Evolutionary conservation across 2,888 invertebrate species (phyloP).

Genomic region (Sepiola atlantica): DNA sequence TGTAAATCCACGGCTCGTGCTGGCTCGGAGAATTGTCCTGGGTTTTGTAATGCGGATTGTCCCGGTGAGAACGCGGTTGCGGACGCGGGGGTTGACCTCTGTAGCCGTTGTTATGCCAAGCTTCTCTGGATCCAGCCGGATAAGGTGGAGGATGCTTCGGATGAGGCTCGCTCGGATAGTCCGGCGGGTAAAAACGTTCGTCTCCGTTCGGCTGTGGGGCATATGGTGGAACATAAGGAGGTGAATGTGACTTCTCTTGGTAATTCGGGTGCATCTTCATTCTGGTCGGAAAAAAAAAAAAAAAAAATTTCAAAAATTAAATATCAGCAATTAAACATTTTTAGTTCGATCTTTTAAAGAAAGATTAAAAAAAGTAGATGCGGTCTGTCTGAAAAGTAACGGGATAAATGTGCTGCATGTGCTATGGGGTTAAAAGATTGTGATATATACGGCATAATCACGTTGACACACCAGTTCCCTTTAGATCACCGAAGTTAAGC

Average conservation of each 20-base stretch:
- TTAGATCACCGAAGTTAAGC: too few relatives aligned
- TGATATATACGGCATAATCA: too few relatives aligned
- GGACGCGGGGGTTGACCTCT: background rate
- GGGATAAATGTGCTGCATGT: too few relatives aligned
- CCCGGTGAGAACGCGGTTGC: slow-evolving; percentile 24
- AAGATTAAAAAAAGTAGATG: too few relatives aligned
- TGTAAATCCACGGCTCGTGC: slow-evolving; percentile 24
- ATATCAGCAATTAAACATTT: background rate
- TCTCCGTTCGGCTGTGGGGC: background rate
- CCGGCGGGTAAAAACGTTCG: slow-evolving; percentile 1
- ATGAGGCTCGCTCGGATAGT: background rate
- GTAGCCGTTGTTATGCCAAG: background rate
- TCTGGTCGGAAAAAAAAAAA: background rate
- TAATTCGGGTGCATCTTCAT: background rate
- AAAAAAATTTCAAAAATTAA: background rate
- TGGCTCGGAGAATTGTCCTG: background rate
- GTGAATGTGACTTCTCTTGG: background rate
- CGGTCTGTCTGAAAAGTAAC: too few relatives aligned
- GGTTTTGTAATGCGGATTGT: background rate
- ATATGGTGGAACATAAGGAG: background rate
- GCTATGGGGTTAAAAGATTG: too few relatives aligned
- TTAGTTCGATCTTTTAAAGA: background rate
- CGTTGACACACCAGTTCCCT: too few relatives aligned
- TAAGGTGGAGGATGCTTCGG: slow-evolving; percentile 40
- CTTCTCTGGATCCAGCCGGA: background rate